Percentiles rank a stretch among this genome's conserved stretches.
Evolutionary conservation across 2,888 invertebrate genomes (phyloP).

Genomic region (Dysmachus trigonus): DNA sequence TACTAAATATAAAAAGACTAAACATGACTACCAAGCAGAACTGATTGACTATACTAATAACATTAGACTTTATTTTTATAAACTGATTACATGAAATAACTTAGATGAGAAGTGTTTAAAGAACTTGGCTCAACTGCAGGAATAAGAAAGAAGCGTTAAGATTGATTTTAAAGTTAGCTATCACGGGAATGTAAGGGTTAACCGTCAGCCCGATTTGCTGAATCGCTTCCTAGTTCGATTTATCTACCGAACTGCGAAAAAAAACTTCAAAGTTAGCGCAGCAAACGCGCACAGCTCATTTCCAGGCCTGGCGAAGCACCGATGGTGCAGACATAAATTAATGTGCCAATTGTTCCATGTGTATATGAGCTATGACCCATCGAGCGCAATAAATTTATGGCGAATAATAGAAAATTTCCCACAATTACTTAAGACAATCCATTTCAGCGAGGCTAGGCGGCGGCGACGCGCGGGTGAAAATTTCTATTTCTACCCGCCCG

Average conservation of each 20-base stretch:
- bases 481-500: conserved; percentile 1
- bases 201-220: neutral
- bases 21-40: too few species aligned
- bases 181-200: neutral
- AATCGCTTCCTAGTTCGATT: neutral
- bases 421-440: conserved; percentile 33
- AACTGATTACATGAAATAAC: neutral
- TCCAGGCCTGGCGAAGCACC: neutral
- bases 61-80: neutral
- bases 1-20: too few species aligned
- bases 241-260: neutral
- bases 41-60: too few species aligned
- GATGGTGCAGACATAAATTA: conserved; percentile 10
- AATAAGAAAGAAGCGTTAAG: neutral
- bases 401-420: conserved; percentile 35
- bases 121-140: neutral
- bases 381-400: conserved; percentile 19
- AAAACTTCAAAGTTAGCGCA: neutral
- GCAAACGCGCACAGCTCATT: neutral
- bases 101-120: neutral
- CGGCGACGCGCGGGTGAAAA: conserved; percentile 19
- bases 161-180: neutral
- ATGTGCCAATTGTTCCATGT: conserved; percentile 24
- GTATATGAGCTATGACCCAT: conserved; percentile 19
- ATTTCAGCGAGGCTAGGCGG: neutral